Conservation (phyloP, 2,113 vertebrate genomes). For the Micromys minutus region DNA sequence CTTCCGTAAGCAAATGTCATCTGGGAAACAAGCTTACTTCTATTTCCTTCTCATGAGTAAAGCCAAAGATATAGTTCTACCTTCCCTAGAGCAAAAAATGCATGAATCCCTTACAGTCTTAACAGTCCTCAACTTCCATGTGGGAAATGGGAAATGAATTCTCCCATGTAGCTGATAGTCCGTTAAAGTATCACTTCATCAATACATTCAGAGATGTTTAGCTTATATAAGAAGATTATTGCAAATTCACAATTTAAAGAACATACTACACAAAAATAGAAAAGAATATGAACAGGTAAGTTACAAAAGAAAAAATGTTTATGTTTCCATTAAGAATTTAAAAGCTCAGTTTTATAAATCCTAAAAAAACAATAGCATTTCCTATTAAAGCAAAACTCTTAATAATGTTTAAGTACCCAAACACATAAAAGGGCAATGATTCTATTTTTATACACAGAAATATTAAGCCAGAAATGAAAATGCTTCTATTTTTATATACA, state of each 20-base stretch:
- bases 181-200: background rate
- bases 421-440: background rate
- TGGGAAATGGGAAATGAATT: background rate
- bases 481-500: background rate
- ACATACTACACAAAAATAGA: background rate
- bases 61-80: background rate
- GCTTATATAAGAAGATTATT: background rate
- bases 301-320: slow-evolving; percentile 29
- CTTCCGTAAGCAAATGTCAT: background rate
- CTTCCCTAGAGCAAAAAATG: slow-evolving; percentile 1
- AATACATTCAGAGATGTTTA: background rate
- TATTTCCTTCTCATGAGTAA: background rate
- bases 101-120: background rate
- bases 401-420: background rate
- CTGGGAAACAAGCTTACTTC: background rate
- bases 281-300: background rate
- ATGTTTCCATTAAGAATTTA: background rate
- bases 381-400: background rate
- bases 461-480: background rate
- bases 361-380: background rate
- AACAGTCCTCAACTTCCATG: background rate
- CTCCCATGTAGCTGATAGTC: background rate
- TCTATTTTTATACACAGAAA: slow-evolving; percentile 4
- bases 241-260: slow-evolving; percentile 40
- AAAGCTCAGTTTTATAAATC: background rate